Conservation (phyloP, 2,797 vertebrate species). For the Siniperca obscura region DNA sequence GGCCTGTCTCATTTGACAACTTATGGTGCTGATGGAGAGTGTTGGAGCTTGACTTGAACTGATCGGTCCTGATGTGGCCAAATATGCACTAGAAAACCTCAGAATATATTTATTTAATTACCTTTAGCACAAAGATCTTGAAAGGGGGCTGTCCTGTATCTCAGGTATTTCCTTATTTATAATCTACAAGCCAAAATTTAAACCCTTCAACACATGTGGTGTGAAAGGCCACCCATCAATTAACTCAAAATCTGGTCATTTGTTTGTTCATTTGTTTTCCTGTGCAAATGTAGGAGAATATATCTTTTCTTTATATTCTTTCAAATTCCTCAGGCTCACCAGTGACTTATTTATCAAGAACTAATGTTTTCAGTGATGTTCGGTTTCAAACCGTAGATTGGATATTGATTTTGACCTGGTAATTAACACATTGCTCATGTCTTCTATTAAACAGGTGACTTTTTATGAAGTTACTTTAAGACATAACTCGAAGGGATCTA, state of each 20-base stretch:
- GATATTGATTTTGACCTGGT: neutral
- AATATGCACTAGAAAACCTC: conserved; percentile 51
- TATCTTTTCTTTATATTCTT: neutral
- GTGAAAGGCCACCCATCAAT: neutral
- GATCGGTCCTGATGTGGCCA: conserved; percentile 62
- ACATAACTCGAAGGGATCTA: neutral
- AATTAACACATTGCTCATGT: neutral
- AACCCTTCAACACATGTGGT: neutral
- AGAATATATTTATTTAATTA: conserved; percentile 32
- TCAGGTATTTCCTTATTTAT: conserved; percentile 10
- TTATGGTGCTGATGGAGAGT: conserved; percentile 62
- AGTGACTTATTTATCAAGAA: neutral
- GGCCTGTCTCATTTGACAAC: conserved; percentile 69
- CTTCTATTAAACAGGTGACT: conserved; percentile 5
- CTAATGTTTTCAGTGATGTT: neutral
- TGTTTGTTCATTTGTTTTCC: neutral
- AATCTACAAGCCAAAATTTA: neutral
- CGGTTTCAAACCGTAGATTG: neutral
- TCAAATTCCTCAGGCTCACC: neutral
- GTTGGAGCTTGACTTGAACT: conserved; percentile 62
- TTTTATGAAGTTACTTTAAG: conserved; percentile 13
- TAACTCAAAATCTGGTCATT: neutral
- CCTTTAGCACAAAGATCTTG: neutral
- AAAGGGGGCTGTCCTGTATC: neutral
- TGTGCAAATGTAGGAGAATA: neutral